Base-by-base conservation (phyloP, 2,888 invertebrate species). In the Cancer borealis region DNA sequence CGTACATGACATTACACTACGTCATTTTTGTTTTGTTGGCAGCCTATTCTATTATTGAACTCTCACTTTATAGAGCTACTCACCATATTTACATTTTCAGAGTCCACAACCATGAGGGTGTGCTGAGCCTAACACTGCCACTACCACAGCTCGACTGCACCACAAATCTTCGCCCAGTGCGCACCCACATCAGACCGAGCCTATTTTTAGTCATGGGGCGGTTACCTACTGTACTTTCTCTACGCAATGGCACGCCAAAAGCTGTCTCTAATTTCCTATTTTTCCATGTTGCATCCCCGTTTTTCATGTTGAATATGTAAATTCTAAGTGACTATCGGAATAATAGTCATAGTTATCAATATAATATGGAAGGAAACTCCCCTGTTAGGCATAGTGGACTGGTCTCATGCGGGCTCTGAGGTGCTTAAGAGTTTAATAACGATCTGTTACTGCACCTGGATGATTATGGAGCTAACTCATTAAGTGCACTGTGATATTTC, bases 1-100 rank as follows among this genome's bases (percentile, higher is more conserved):
- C 39, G 39, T 39, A 39, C 39, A 39, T 39, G 39, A 39, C 39
- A 39, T 39, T 39, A 39, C 39, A 39, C 39, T 39, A 39, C 39
- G 39, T 39, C 39, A 39, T 39, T 39, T 39, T 39, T 39, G 39
- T 39, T 39, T 39, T 2, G 39, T 39, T 39, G 39, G 39, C 39
- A 39, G 39, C 39, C 39, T 39, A 39, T 39, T 39, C 0, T 39
- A 39, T 39, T 39, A 39, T 39, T 39, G 39, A 39, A 39, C 39
- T 39, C 39, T 60, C 60, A 17, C 21, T 60, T 17, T 60, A 21
- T 4, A 60, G 60, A 39, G 60, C 10, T 92, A 92, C 92, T 92
- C 88, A 92, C 92, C 92, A 92, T 92, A 92, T 92, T 92, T 92
- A 92, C 92, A 92, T 92, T 60, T 92, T 92, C 84, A 12, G 88